Base-by-base conservation (phyloP, 2,888 invertebrate species). In the Physocephala rufipes region DNA sequence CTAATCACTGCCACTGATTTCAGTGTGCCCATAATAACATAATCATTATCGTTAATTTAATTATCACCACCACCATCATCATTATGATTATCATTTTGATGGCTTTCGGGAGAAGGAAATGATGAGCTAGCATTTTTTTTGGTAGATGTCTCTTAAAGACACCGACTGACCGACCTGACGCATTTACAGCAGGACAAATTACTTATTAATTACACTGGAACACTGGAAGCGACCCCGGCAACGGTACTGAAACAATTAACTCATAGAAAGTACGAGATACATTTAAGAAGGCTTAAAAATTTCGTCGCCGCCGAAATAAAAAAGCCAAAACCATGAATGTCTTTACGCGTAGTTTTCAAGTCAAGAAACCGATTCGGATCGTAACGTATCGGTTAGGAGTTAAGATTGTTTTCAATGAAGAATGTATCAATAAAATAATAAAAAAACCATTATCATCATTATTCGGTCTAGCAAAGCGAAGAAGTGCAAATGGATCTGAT, bases 171-270 rank as follows among this genome's bases (percentile, higher is more conserved):
- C 4, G 36, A 36, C 36, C 36, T 36, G 36, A 7, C 36, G 36
- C 9, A 7, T 9, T 49, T 62, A 51, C 49, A 47, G 13, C 51
- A 43, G 62, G 49, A 4, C 47, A 68, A 51, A 68, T 68, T 62
- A 36, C 51, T 62, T 68, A 62, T 62, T 68, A 61, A 68, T 68
- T 68, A 68, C 62, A 24, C 9, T 19, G 13, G 13, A 28, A 66
- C 36, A 36, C 66, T 66, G n/a, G 36, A 30, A 63, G 63, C 21
- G 16, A 15, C 47, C 21, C 19, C n/a, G n/a, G n/a, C n/a, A n/a
- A n/a, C n/a, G n/a, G 45, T 26, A 2, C 30, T 61, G 26, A n/a
- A 15, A 19, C 21, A 13, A 21, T 45, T 16, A 43, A 53, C 21
- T 21, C 4, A 21, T 21, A 53, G 21, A 53, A 16, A 26, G 16